Percentiles rank a stretch among this genome's conserved stretches.
phyloP scores from a whole-genome alignment of 2,888 invertebrate species.

The Tinea semifulvella region DNA sequence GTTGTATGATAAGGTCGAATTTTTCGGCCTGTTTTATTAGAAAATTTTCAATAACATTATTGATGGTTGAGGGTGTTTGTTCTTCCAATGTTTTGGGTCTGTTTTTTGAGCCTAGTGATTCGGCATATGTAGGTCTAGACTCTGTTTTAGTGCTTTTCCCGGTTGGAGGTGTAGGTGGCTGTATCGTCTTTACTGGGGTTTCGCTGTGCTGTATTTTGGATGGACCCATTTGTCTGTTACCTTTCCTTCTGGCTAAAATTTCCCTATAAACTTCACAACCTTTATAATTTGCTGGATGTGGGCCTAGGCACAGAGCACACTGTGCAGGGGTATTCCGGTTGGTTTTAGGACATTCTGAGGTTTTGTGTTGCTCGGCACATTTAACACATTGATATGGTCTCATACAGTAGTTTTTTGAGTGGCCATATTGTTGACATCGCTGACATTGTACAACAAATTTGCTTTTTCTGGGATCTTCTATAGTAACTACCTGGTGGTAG shows the following conservation, averaged over 20 bases:
- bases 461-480: constrained; percentile 22
- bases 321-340: constrained; percentile 21
- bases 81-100: no score
- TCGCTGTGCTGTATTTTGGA: no score
- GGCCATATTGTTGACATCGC: constrained; percentile 23
- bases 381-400: constrained; percentile 23
- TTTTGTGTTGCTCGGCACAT: constrained; percentile 22
- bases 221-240: no score
- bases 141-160: no score
- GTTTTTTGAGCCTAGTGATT: no score
- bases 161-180: no score
- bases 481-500: constrained; percentile 17
- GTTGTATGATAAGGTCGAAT: constrained; percentile 20
- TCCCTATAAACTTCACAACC: constrained; percentile 16
- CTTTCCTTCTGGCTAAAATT: constrained; percentile 9
- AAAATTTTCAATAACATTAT: no score
- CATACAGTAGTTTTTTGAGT: constrained; percentile 22
- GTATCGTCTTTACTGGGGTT: no score
- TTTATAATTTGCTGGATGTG: constrained; percentile 21
- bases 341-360: constrained; percentile 19
- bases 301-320: constrained; percentile 20
- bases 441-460: constrained; percentile 21
- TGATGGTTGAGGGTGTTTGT: no score
- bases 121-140: no score
- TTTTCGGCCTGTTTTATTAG: constrained; percentile 17